Evolutionary conservation across 2,888 invertebrate species (phyloP).

Genomic region (Ormyrus rosae): DNA sequence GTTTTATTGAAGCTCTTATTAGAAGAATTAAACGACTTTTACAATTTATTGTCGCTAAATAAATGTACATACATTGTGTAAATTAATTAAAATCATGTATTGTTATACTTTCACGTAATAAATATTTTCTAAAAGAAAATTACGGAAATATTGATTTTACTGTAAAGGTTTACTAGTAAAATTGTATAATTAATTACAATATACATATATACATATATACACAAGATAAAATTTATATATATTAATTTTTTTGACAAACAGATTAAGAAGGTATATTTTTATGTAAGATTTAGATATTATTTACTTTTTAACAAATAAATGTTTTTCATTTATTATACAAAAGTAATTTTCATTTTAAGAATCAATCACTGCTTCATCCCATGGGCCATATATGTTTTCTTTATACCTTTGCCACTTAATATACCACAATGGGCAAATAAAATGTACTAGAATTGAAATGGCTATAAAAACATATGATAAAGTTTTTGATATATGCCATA

Average conservation of each 20-base stretch:
- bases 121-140: slow-evolving; percentile 49
- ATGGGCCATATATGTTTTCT: slow-evolving; percentile 96
- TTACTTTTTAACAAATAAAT: not conserved
- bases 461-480: slow-evolving; percentile 81
- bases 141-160: slow-evolving; percentile 9
- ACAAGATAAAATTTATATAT: not conserved
- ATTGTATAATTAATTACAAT: not conserved
- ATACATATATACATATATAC: not conserved
- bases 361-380: slow-evolving; percentile 92
- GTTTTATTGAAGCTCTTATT: slow-evolving; percentile 85
- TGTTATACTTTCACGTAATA: slow-evolving; percentile 41
- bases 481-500: slow-evolving; percentile 78
- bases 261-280: not conserved
- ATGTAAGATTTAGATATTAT: not conserved
- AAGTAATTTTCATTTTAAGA: slow-evolving; percentile 48
- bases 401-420: slow-evolving; percentile 87
- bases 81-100: slow-evolving; percentile 48
- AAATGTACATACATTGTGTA: slow-evolving; percentile 59
- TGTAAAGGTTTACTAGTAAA: too few species aligned
- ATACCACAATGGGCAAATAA: slow-evolving; percentile 86
- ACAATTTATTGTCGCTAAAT: slow-evolving; percentile 84
- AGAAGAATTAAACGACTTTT: slow-evolving; percentile 88
- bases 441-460: slow-evolving; percentile 81
- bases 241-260: not conserved
- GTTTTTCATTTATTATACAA: not conserved